Evolutionary conservation across 2,888 invertebrate species (phyloP).

Genomic region (Caenorhabditis sp.): DNA sequence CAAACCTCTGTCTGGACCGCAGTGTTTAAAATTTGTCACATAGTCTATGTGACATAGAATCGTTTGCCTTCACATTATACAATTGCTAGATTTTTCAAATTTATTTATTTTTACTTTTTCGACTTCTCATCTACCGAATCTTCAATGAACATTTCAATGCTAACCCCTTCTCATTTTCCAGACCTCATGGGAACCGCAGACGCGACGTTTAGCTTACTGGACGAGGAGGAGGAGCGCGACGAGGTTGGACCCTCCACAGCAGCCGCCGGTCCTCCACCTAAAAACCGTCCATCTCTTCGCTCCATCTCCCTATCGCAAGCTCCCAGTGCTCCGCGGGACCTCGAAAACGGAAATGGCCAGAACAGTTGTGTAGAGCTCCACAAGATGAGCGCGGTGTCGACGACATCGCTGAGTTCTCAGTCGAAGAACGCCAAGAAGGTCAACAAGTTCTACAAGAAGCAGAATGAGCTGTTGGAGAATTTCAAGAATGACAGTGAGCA

Average conservation of each 20-base stretch:
- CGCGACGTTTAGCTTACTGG: conserved; percentile 56
- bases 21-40: no score
- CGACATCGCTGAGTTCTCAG: conserved; percentile 58
- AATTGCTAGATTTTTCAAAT: no score
- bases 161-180: neutral
- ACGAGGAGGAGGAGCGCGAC: conserved; percentile 62
- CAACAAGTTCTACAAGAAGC: conserved; percentile 81
- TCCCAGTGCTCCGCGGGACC: conserved; percentile 42
- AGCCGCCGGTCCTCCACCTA: neutral
- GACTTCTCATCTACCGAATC: conserved; percentile 5
- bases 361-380: conserved; percentile 56
- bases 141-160: no score
- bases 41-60: no score
- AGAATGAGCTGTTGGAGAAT: conserved; percentile 81
- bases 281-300: conserved; percentile 51
- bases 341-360: conserved; percentile 49
- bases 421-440: conserved; percentile 73
- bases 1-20: no score
- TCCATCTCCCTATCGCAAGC: conserved; percentile 58
- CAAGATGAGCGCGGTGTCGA: conserved; percentile 49
- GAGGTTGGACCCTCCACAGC: conserved; percentile 42
- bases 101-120: no score
- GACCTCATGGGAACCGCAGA: conserved; percentile 33
- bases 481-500: conserved; percentile 81
- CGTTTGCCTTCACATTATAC: no score